Base-by-base conservation (phyloP, 2,888 invertebrate genomes). In the Polymixis lichenea region DNA sequence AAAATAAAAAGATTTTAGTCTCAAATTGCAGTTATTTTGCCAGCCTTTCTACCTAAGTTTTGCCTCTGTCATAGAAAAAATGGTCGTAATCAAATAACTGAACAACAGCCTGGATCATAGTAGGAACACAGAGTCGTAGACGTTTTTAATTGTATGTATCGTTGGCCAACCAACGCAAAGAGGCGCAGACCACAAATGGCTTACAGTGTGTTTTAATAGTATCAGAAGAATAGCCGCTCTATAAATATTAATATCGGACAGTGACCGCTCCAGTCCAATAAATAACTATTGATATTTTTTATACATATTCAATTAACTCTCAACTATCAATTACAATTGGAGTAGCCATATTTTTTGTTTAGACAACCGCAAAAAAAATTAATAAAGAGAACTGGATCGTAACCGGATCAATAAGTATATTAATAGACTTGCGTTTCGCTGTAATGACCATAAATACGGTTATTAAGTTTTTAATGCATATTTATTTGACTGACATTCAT, bases 261-360 rank as follows among this genome's bases (percentile, higher is more conserved):
- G 11, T 77, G 73, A 78, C 75, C 83, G 74, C 60, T 72, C 51
- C 46, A 72, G 43, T 72, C 53, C 60, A 67, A 85, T 78, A 69
- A 75, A 83, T 77, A 72, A 72, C 72, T 49, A 86, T 61, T 66
- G 66, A 77, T 67, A 81, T 73, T 82, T 87, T 86, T 82, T 83
- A 67, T 75, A 75, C 38, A 66, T 74, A 82, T 86, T 86, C 80
- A 86, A 87, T 87, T 83, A 87, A 85, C 73, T 87, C 68, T 70
- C 76, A 78, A 85, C 78, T 87, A 86, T 86, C 86, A 87, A 86
- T 86, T 86, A 87, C 85, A 85, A 80, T 77, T 86, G 79, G 61
- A 83, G 82, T 83, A 84, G 68, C 72, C 58, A 76, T 43, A 68
- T 82, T 86, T 86, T 84, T 86, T 86, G 65, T 82, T 72, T 19